Evolutionary conservation across 2,888 invertebrate genomes (phyloP).

Genomic region (Chymomyza procnemis): DNA sequence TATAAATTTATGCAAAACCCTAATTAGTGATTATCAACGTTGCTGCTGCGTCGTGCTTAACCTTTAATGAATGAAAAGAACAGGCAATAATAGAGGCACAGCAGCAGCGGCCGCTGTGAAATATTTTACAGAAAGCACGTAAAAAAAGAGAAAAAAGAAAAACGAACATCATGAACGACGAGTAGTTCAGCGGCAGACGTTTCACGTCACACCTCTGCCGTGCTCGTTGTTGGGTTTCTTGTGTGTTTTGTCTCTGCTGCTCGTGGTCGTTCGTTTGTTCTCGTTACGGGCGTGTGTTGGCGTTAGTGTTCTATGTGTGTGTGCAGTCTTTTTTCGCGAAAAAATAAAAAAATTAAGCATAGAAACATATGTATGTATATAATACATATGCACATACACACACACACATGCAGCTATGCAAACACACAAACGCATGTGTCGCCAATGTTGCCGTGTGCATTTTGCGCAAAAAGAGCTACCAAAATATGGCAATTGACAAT

Average conservation of each 20-base stretch:
- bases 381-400: background rate
- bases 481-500: background rate
- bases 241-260: slow-evolving; percentile 35
- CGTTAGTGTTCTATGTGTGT: slow-evolving; percentile 5
- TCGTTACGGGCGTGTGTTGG: slow-evolving; percentile 41
- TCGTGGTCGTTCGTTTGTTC: slow-evolving; percentile 39
- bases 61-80: slow-evolving; percentile 42
- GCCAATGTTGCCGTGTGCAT: background rate
- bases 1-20: slow-evolving; percentile 2
- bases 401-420: background rate
- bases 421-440: background rate
- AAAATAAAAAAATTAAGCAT: background rate
- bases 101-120: slow-evolving; percentile 1
- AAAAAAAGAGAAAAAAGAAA: slow-evolving; percentile 44
- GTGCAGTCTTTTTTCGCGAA: background rate
- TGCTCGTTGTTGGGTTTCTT: slow-evolving; percentile 14
- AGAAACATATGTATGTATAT: background rate
- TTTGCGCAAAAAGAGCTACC: background rate
- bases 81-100: slow-evolving; percentile 12
- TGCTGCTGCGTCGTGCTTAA: slow-evolving; percentile 34
- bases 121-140: slow-evolving; percentile 6
- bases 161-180: slow-evolving; percentile 52
- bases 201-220: background rate
- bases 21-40: slow-evolving; percentile 21
- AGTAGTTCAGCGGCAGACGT: slow-evolving; percentile 30